phyloP scores from a whole-genome alignment of 2,797 vertebrate genomes.

The Acanthurus tractus region DNA sequence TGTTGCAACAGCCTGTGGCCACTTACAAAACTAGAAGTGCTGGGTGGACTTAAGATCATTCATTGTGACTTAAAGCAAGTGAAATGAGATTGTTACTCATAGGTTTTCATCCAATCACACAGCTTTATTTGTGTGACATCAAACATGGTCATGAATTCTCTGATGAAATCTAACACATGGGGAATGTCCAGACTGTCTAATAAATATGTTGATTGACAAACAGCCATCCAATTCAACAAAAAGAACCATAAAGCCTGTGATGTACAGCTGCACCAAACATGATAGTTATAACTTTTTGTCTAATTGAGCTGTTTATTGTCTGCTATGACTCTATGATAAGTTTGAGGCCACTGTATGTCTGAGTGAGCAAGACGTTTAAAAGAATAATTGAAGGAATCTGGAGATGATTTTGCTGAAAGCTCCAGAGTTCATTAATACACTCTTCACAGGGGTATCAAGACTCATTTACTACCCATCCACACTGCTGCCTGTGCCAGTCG shows the following conservation, averaged over 20 bases:
- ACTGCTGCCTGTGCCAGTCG: conserved; percentile 74
- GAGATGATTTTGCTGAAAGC: conserved; percentile 30
- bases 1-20: conserved; percentile 32
- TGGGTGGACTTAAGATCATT: conserved; percentile 21
- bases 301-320: conserved; percentile 47
- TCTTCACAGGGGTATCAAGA: conserved; percentile 47
- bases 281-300: conserved; percentile 57
- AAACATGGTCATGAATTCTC: conserved; percentile 25
- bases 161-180: conserved; percentile 23
- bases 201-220: conserved; percentile 39
- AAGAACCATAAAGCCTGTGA: conserved; percentile 82
- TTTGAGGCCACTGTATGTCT: conserved; percentile 28
- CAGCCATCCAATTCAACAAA: conserved; percentile 60
- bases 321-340: conserved; percentile 38
- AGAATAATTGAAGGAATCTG: conserved; percentile 9
- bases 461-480: conserved; percentile 60
- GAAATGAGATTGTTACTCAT: conserved; percentile 28
- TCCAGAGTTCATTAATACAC: conserved; percentile 37
- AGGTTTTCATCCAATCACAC: conserved; percentile 31
- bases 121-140: conserved; percentile 43
- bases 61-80: conserved; percentile 24
- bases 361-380: conserved; percentile 9
- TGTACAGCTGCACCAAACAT: conserved; percentile 76
- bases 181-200: conserved; percentile 29
- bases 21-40: conserved; percentile 23